Base-by-base conservation (phyloP, 2,113 vertebrate species). In the Regulus satrapa region DNA sequence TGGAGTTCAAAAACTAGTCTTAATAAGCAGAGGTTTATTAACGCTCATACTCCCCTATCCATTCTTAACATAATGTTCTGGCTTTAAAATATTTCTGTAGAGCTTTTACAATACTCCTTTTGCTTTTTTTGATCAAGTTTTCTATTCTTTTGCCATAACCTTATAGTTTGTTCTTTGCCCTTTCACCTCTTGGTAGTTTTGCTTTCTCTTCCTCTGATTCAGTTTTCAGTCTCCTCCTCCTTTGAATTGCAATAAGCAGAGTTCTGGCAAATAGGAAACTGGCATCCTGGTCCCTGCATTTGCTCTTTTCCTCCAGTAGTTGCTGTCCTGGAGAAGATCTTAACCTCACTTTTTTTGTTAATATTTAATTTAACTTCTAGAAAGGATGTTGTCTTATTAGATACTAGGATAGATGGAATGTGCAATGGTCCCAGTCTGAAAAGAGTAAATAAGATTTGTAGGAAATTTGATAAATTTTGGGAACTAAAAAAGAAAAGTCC, bases 161-260 rank as follows among this genome's bases (percentile, higher is more conserved):
- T 52, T 61, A 3, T 8, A 52, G 36, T 75, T 93, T 74, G n/a
- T 73, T 84, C 52, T 91, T 85, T 74, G 68, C 66, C 58, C 49
- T 90, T 92, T 95, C 31, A 31, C 48, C 51, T 67, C 49, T 58
- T 24, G 14, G 32, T 38, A n/a, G 66, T 91, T 95, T 96, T 94
- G 38, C 62, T 96, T 95, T 94, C 91, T 74, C 8, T 95, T 95
- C 51, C 58, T 78, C 38, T 74, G 59, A 77, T 94, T 79, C 73
- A 41, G 40, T 92, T 95, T 91, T 91, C 28, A 46, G 32, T 76
- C 36, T 84, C 45, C 29, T 85, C 9, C 6, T 61, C 21, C 55
- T 90, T 54, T 91, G 45, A 62, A 34, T 40, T 6, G 16, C 1
- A 14, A 7, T 59, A 28, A 81, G 59, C 54, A 89, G 21, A 73